These are phyloP conservation scores for Mus spretus DNA, from an alignment of 2,797 vertebrate genomes.

Conservation along the genomic window DNA sequence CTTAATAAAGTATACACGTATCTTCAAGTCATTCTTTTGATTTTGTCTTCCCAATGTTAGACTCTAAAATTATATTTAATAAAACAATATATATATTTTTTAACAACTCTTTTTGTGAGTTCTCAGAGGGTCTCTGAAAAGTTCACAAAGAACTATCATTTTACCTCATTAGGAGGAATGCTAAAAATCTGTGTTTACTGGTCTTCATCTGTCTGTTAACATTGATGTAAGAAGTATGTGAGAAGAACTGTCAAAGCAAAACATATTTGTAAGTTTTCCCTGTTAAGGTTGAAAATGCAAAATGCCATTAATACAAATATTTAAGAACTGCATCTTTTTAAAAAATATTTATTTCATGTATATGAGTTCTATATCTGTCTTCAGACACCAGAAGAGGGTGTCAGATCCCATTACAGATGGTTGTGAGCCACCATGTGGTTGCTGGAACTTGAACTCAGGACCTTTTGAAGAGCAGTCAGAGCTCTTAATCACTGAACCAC, in stretches of 20 bases:
- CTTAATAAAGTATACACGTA: neutral
- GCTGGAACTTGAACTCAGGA: too few species aligned
- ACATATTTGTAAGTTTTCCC: slow-evolving; percentile 17
- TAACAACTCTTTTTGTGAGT: neutral
- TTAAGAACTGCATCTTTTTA: neutral
- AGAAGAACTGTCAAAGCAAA: slow-evolving; percentile 56
- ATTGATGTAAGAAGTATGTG: neutral
- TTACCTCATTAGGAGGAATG: slow-evolving; percentile 35
- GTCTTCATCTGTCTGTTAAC: slow-evolving; percentile 33
- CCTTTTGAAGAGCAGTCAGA: too few species aligned
- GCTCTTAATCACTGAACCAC: too few species aligned
- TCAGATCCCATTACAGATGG: too few species aligned
- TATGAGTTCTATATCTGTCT: too few species aligned
- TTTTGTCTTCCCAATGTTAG: slow-evolving; percentile 29
- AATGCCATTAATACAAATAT: slow-evolving; percentile 48
- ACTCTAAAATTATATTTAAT: slow-evolving; percentile 54
- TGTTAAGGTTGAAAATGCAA: slow-evolving; percentile 52
- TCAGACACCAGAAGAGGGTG: too few species aligned
- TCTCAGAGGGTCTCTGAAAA: neutral
- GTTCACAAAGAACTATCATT: slow-evolving; percentile 43
- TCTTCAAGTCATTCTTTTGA: slow-evolving; percentile 1
- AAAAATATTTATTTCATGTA: too few species aligned
- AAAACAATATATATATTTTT: neutral
- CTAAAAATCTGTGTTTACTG: slow-evolving; percentile 39
- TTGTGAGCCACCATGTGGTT: too few species aligned